A percentile compares a stretch with the other conserved stretches of the same genome.
Conservation (phyloP, 2,888 invertebrate species). For the Cryptus armator region DNA sequence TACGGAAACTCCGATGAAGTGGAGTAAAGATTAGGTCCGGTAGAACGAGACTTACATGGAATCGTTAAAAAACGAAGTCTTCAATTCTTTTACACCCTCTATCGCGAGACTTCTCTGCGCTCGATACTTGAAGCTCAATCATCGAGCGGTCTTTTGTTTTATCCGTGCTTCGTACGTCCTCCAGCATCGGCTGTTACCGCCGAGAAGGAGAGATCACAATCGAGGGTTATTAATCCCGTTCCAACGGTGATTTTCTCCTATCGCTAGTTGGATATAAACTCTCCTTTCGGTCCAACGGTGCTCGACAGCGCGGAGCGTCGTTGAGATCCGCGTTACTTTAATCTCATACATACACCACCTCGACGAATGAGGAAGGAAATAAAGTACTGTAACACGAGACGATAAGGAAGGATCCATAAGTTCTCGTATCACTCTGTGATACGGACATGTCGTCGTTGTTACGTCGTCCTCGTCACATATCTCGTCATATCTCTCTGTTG, state of each 20-base stretch:
- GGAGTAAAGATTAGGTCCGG: neutral
- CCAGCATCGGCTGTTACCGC: conserved; percentile 12
- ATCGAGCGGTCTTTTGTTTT: conserved; percentile 38
- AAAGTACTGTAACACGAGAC: conserved; percentile 25
- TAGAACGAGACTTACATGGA: conserved; percentile 37
- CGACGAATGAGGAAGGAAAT: neutral
- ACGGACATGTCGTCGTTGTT: conserved; percentile 38
- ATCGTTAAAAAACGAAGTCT: conserved; percentile 37
- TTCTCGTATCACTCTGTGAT: conserved; percentile 19
- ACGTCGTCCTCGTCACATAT: conserved; percentile 31
- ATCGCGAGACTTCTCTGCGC: conserved; percentile 43
- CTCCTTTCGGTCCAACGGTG: conserved; percentile 7
- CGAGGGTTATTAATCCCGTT: conserved; percentile 57
- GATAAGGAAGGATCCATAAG: conserved; percentile 36
- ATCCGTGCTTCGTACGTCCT: conserved; percentile 27
- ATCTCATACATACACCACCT: neutral
- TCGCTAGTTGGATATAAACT: neutral
- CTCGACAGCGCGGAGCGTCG: conserved; percentile 3
- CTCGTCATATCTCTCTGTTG: conserved; percentile 19
- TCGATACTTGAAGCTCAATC: conserved; percentile 55
- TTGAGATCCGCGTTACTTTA: neutral
- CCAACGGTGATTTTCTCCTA: conserved; percentile 47
- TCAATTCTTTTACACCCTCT: conserved; percentile 43
- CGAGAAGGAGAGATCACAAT: conserved; percentile 37
- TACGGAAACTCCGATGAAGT: neutral